Percentiles rank a stretch among this genome's conserved stretches.
phyloP scores from a whole-genome alignment of 2,888 invertebrate species.

The Campoplex capitator region DNA sequence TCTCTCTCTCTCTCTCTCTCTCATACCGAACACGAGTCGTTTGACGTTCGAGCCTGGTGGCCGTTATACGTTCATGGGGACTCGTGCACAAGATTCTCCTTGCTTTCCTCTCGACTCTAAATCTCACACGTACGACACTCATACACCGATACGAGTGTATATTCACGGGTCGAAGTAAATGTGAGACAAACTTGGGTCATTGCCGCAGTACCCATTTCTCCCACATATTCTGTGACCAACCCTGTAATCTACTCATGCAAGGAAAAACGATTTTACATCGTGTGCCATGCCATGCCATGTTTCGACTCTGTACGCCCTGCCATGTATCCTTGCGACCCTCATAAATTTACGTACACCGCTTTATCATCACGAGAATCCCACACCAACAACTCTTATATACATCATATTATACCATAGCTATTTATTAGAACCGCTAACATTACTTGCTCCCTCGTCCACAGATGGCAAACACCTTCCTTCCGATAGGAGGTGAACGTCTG shows the following conservation, averaged over 20 bases:
- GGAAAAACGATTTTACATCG: conserved; percentile 60
- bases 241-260: conserved; percentile 38
- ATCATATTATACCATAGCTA: conserved; percentile 5
- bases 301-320: conserved; percentile 45
- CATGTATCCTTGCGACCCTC: conserved; percentile 60
- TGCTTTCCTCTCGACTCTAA: conserved; percentile 26
- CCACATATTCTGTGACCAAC: conserved; percentile 39
- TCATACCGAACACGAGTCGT: conserved; percentile 41
- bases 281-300: conserved; percentile 49
- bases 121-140: conserved; percentile 8
- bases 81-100: conserved; percentile 40
- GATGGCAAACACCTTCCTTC: conserved; percentile 15
- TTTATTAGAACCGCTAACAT: conserved; percentile 13
- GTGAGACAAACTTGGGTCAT: conserved; percentile 37
- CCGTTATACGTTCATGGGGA: conserved; percentile 47
- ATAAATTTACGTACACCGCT: conserved; percentile 57
- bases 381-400: background rate
- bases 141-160: background rate
- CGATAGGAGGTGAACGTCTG: background rate
- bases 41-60: conserved; percentile 64
- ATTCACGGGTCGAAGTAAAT: background rate
- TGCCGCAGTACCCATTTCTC: conserved; percentile 19
- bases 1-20: conserved; percentile 40
- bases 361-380: conserved; percentile 41
- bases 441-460: background rate